Evolutionary conservation across 2,888 invertebrate species (phyloP).

Genomic region (Drosophila neutralis): DNA sequence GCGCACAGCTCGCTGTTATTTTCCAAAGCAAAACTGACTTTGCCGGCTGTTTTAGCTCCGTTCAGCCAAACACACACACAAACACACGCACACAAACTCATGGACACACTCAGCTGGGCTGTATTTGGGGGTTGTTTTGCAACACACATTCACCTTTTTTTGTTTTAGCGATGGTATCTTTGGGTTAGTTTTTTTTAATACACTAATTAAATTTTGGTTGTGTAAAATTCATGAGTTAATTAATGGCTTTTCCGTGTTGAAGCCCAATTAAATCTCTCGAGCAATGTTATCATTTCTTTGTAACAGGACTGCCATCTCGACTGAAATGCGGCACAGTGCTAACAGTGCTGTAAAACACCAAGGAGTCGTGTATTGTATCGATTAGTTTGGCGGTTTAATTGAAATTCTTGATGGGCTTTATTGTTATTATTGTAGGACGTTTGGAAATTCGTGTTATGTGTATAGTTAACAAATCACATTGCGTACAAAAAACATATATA

Average conservation of each 20-base stretch:
- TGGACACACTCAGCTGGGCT: constrained; percentile 44
- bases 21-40: constrained; percentile 40
- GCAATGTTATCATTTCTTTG: constrained; percentile 18
- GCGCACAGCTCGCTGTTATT: constrained; percentile 20
- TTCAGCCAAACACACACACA: constrained; percentile 10
- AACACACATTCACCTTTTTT: constrained; percentile 31
- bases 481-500: constrained; percentile 64
- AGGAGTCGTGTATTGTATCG: background rate
- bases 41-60: constrained; percentile 65
- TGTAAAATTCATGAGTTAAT: constrained; percentile 1
- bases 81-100: constrained; percentile 6
- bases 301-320: constrained; percentile 27
- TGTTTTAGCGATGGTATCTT: constrained; percentile 5
- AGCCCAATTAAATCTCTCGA: constrained; percentile 27
- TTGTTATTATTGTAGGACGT: constrained; percentile 79
- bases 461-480: constrained; percentile 75
- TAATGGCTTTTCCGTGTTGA: constrained; percentile 6
- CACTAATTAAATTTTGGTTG: constrained; percentile 10
- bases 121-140: constrained; percentile 53
- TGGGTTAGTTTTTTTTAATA: background rate
- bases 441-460: constrained; percentile 68
- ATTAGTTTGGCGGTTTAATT: constrained; percentile 6
- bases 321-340: background rate
- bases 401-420: constrained; percentile 74
- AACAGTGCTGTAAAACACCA: constrained; percentile 11